Base-by-base conservation (phyloP, 2,113 vertebrate species). In the Nannobrachium achirus region DNA sequence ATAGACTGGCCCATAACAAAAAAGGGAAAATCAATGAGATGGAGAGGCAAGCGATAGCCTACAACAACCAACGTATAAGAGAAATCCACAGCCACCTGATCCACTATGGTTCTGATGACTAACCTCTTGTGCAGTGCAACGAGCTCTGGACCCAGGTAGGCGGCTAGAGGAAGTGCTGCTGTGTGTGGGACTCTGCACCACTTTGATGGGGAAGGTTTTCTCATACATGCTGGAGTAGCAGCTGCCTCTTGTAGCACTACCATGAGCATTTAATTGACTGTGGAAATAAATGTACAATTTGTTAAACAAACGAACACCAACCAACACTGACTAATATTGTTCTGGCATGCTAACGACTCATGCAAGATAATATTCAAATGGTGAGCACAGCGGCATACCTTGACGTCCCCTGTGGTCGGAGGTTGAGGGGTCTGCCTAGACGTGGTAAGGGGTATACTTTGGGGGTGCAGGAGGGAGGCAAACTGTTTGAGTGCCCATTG, bases 101-200 rank as follows among this genome's bases (percentile, higher is more conserved):
- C 38, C n/a, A 4, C 4, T 15, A 0, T 19, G 50, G 14, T 42
- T 6, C 15, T 49, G 15, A 38, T 8, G 38, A 60, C 86, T 77
- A 25, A 94, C 93, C 91, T 93, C 92, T 56, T 90, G 89, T 16
- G 91, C 93, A 19, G 92, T 92, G 76, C 90, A 88, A 65, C 18
- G 66, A 6, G 62, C 48, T 41, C 70, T 80, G 71, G 61, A 18
- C 14, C 57, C 71, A 38, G 67, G 66, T 7, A 39, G 40, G 50
- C 71, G 89, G 15, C 77, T 71, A 4, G 89, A 84, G 51, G 74
- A 82, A 73, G 73, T 67, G 79, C 89, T 67, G 79, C 89, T 81
- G 69, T 86, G 88, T 39, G 88, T 86, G 0, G 92, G 84, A 61
- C 88, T 91, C 76, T 91, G 89, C 45, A 89, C 80, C 58, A 91